Conservation (phyloP, 2,113 vertebrate species). For the Pituophis catenifer region DNA sequence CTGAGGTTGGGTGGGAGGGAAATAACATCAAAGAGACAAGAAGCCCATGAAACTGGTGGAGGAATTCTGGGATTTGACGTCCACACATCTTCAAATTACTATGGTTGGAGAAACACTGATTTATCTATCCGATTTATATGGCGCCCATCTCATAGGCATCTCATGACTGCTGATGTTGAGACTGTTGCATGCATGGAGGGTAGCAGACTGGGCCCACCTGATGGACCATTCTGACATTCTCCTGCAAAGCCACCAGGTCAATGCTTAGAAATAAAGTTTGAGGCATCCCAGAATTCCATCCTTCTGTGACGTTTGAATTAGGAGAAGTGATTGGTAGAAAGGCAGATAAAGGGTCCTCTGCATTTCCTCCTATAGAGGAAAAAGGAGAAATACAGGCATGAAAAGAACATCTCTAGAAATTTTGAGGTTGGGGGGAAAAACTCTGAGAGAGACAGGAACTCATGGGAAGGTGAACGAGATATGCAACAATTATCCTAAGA, state of each 20-base stretch:
- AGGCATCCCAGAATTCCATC: neutral
- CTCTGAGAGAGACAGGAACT: no score
- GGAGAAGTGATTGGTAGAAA: accelerated
- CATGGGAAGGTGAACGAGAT: neutral
- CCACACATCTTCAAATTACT: no score
- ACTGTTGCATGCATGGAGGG: neutral
- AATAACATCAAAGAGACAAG: neutral
- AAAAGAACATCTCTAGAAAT: neutral
- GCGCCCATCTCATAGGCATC: no score
- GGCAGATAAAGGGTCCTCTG: accelerated
- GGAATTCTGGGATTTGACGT: no score
- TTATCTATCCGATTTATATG: no score
- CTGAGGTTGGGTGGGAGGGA: no score
- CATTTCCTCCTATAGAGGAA: slow-evolving; percentile 14
- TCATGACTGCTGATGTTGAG: no score
- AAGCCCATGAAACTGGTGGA: no score
- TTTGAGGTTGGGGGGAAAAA: no score
- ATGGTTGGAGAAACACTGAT: no score
- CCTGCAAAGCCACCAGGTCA: neutral
- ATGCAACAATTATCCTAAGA: neutral
- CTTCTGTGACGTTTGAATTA: neutral
- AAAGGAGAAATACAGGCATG: neutral
- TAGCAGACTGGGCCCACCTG: neutral
- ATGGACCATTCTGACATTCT: neutral
- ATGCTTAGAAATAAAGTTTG: neutral